These are phyloP conservation scores for Ammospiza maritima DNA, from an alignment of 2,797 vertebrate genomes.

Conservation along the genomic window DNA sequence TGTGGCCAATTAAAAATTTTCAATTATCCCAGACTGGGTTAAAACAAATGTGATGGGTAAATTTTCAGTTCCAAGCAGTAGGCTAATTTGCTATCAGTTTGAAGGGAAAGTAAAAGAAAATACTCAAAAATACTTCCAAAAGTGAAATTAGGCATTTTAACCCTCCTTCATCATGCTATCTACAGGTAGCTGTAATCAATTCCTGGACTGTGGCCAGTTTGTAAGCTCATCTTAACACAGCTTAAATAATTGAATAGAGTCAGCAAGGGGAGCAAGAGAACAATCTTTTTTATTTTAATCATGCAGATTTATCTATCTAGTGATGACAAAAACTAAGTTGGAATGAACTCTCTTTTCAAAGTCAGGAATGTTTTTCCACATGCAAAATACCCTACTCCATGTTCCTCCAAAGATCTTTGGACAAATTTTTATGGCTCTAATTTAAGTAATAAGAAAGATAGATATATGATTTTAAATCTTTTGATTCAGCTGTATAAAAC, in stretches of 20 bases:
- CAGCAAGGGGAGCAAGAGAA: background rate
- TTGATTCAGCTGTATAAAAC: background rate
- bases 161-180: background rate
- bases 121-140: background rate
- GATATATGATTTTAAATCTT: background rate
- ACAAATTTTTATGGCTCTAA: background rate
- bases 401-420: background rate
- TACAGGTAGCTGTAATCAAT: background rate
- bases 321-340: background rate
- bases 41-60: background rate
- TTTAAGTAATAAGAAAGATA: background rate
- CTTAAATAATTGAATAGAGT: background rate
- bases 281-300: background rate
- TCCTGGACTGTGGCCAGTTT: background rate
- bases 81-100: background rate
- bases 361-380: background rate
- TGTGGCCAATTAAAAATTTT: background rate
- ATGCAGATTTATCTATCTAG: background rate
- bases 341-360: background rate
- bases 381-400: background rate
- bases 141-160: background rate
- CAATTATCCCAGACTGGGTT: background rate
- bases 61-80: background rate
- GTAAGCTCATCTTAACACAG: background rate
- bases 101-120: background rate